A percentile compares a stretch with the other conserved stretches of the same genome.
phyloP scores from a whole-genome alignment of 2,888 invertebrate species.

The Tribolium freemani region DNA sequence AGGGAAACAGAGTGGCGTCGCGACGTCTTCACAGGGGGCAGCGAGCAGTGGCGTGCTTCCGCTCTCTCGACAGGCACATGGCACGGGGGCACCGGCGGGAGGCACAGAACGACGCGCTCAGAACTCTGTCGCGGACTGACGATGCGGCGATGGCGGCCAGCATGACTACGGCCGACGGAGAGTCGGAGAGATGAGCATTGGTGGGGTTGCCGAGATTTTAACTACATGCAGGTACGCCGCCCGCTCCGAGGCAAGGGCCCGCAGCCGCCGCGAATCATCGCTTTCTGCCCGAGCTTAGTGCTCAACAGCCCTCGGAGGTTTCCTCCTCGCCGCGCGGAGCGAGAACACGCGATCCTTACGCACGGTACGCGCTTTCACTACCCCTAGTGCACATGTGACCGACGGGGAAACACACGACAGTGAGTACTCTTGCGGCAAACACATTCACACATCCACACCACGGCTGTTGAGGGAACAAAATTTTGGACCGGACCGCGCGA shows the following conservation, averaged over 20 bases:
- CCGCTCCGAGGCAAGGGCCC: constrained; percentile 37
- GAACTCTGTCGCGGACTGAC: constrained; percentile 35
- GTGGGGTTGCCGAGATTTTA: constrained; percentile 43
- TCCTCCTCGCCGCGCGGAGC: constrained; percentile 20
- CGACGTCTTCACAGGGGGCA: constrained; percentile 5
- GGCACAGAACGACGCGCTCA: constrained; percentile 26
- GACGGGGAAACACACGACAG: constrained; percentile 8
- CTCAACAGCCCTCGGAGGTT: constrained; percentile 30
- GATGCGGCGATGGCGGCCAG: constrained; percentile 44
- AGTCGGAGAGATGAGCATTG: constrained; percentile 43
- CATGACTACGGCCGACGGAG: constrained; percentile 37
- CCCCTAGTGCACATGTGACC: constrained; percentile 16
- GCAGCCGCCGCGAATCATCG: constrained; percentile 20
- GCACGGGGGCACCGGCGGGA: constrained; percentile 17
- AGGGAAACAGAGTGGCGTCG: not conserved
- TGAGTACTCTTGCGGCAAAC: constrained; percentile 33
- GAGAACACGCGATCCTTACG: constrained; percentile 19
- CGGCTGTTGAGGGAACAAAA: too few species aligned
- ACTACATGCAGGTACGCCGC: constrained; percentile 41
- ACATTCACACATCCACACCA: constrained; percentile 5
- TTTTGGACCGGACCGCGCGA: too few species aligned
- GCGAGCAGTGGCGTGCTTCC: not conserved
- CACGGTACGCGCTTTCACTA: not conserved
- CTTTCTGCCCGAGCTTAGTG: constrained; percentile 11
- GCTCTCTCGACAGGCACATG: constrained; percentile 35